These are phyloP conservation scores for Aphaenogaster rudis DNA, from an alignment of 1,140 invertebrate species.

Conservation along the genomic window DNA sequence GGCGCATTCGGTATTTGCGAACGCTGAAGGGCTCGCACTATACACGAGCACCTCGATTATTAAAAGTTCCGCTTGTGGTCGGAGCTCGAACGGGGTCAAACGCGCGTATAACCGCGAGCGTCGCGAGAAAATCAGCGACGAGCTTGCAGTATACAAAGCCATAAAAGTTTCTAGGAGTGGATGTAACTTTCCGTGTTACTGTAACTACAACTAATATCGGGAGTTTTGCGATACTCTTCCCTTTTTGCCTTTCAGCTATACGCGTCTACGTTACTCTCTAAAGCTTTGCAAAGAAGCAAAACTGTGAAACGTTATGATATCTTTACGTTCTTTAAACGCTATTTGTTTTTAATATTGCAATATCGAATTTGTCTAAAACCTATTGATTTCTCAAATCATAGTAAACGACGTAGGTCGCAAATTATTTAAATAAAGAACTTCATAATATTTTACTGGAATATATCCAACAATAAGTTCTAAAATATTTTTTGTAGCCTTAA, in stretches of 20 bases:
- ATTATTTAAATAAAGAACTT: background rate
- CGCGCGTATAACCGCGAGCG: constrained; percentile 67
- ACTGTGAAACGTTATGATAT: background rate
- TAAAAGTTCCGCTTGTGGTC: constrained; percentile 73
- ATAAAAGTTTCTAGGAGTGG: constrained; percentile 76
- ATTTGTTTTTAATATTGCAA: background rate
- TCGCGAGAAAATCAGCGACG: constrained; percentile 66
- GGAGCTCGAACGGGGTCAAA: constrained; percentile 63
- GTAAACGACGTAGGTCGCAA: background rate
- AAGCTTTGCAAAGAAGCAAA: background rate
- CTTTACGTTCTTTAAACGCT: constrained; percentile 5
- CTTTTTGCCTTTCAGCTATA: constrained; percentile 23
- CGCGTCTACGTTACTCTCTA: constrained; percentile 54
- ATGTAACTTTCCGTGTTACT: constrained; percentile 72
- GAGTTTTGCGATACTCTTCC: constrained; percentile 42
- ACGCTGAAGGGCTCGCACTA: constrained; percentile 29
- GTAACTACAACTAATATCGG: constrained; percentile 76
- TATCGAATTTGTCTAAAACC: constrained; percentile 9
- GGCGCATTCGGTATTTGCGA: constrained; percentile 25
- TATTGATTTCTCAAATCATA: background rate
- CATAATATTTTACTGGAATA: background rate
- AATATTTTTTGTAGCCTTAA: background rate
- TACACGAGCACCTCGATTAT: constrained; percentile 62
- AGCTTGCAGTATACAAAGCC: constrained; percentile 68
- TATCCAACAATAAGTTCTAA: background rate